phyloP scores from a whole-genome alignment of 2,888 invertebrate genomes.

The Amiota mariae region DNA sequence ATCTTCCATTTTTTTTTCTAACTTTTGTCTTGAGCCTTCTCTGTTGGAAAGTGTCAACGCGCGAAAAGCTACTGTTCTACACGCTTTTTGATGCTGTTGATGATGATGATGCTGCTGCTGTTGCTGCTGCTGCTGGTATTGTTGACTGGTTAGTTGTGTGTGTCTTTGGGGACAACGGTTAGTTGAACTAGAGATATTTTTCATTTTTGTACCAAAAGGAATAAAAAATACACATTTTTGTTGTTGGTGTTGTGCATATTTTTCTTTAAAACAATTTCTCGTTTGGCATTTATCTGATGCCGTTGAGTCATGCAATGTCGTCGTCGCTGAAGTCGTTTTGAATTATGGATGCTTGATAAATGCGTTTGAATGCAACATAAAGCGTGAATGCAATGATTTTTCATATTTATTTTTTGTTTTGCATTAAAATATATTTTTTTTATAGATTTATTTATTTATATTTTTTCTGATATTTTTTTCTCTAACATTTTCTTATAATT shows the following conservation, averaged over 20 bases:
- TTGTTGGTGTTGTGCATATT: constrained; percentile 36
- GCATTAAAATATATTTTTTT: neutral
- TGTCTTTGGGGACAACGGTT: constrained; percentile 17
- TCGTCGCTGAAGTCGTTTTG: constrained; percentile 47
- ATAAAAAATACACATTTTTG: constrained; percentile 10
- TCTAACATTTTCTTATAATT: neutral
- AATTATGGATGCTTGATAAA: constrained; percentile 65
- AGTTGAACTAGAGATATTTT: constrained; percentile 15
- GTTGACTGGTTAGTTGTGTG: neutral
- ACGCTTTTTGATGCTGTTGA: constrained; percentile 22
- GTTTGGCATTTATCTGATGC: constrained; percentile 57
- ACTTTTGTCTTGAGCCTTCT: constrained; percentile 17
- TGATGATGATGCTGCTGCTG: neutral
- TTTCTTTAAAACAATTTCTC: constrained; percentile 51
- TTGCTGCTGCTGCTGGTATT: neutral
- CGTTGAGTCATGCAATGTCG: constrained; percentile 63
- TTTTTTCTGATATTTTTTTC: neutral
- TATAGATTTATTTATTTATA: constrained; percentile 1
- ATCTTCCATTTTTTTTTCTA: constrained; percentile 36
- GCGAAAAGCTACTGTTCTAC: constrained; percentile 60
- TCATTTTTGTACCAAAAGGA: neutral
- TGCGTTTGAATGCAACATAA: constrained; percentile 53
- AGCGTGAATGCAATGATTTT: constrained; percentile 14
- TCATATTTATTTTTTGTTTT: neutral
- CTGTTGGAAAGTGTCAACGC: constrained; percentile 61